phyloP scores from a whole-genome alignment of 2,888 invertebrate species.

The Eristalinus aeneus region DNA sequence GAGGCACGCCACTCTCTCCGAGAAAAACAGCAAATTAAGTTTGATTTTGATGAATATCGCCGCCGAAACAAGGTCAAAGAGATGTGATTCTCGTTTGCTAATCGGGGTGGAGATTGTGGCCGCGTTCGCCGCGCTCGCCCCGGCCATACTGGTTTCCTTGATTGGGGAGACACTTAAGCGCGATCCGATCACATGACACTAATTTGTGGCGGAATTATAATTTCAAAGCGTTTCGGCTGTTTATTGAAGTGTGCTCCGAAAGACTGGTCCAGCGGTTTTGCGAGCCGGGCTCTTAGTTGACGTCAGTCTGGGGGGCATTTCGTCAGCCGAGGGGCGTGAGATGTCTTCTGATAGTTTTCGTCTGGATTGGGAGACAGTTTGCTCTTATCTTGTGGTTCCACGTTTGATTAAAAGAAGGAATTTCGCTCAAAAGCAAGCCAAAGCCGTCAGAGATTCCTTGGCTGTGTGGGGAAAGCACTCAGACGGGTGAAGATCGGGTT shows the following conservation, averaged over 20 bases:
- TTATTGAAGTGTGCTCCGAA: neutral
- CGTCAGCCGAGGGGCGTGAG: no score
- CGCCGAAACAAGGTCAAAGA: constrained; percentile 20
- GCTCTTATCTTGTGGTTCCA: no score
- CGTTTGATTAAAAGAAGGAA: no score
- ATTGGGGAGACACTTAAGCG: neutral
- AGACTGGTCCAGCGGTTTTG: neutral
- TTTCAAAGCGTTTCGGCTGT: neutral
- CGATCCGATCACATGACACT: neutral
- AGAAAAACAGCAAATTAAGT: neutral
- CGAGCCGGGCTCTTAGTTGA: neutral
- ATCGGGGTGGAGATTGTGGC: constrained; percentile 6
- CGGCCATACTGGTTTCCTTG: neutral
- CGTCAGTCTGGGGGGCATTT: neutral
- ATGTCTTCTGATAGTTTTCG: no score
- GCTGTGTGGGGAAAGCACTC: no score
- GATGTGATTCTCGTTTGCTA: neutral
- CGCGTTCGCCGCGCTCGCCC: neutral
- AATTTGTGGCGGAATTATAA: neutral
- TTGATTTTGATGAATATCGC: neutral
- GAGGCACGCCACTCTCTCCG: constrained; percentile 8
- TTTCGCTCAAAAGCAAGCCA: no score
- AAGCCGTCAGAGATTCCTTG: no score
- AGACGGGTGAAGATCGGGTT: no score
- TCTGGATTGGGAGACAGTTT: no score